Evolutionary conservation across 2,797 vertebrate species (phyloP), one percentile per base, ranked within the genome.

Genomic region (Helarctos malayanus): DNA sequence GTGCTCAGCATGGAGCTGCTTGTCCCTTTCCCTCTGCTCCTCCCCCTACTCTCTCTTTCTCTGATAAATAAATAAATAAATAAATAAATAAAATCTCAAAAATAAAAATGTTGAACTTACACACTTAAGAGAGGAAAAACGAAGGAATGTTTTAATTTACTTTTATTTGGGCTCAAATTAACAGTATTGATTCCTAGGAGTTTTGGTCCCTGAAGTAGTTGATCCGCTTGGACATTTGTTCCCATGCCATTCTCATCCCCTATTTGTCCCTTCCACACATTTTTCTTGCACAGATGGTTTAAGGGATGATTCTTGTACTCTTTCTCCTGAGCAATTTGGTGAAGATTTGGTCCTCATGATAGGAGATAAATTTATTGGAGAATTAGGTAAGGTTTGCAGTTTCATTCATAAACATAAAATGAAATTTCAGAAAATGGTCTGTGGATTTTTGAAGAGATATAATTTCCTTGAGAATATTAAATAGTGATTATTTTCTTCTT

Each of bases 341-440:
- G 96, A 96, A 91, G 56, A 23, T 89, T 97, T 97, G 87, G 95
- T 95, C 61, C 93, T 97, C 95, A 90, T 61, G 86, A 59, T 85
- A 87, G 96, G 54, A 97, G 85, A 92, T 56, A 96, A 96, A 98
- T 98, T 97, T 98, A 97, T 98, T 95, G 96, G 89, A 97, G 92
- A 93, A 85, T 88, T 96, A 92, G 81, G 73, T 96, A 97, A 97
- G 76, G 27, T 95, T 88, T 98, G 57, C 61, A 69, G 80, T 97
- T 93, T 97, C 68, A 96, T 95, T 87, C 79, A 95, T 97, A 97
- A 98, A 94, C 86, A 94, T 94, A 96, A 97, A 98, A 88, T 98
- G 94, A 98, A 98, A 97, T 98, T 88, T 95, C 94, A 93, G 83
- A 98, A 97, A 95, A 96, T 76, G 69, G 91, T 57, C 92, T 86